Conservation (phyloP, 2,888 invertebrate species). For the Pterostichus niger region DNA sequence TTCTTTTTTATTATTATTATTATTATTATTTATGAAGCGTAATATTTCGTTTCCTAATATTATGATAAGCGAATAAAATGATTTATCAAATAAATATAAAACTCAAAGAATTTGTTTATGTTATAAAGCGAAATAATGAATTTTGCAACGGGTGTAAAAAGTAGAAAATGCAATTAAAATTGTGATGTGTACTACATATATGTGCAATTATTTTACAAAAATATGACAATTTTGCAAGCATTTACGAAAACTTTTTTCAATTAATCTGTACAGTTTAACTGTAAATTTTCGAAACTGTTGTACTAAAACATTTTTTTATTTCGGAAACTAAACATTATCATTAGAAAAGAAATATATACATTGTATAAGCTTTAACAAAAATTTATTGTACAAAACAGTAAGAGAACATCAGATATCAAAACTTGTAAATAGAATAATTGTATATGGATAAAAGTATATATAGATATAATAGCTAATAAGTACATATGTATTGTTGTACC, state of each 20-base stretch:
- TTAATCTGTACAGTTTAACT: conserved; percentile 54
- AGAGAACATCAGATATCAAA: conserved; percentile 69
- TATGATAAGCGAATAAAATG: conserved; percentile 2
- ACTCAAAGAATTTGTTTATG: conserved; percentile 22
- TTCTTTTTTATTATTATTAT: background rate
- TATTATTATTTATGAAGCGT: conserved; percentile 13
- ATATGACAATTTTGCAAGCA: conserved; percentile 63
- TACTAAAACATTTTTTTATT: conserved; percentile 49
- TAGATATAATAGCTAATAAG: conserved; percentile 67
- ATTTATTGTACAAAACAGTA: conserved; percentile 74
- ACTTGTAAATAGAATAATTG: conserved; percentile 73
- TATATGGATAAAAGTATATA: conserved; percentile 72
- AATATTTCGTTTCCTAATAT: background rate
- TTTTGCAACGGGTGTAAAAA: conserved; percentile 57
- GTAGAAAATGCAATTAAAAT: conserved; percentile 62
- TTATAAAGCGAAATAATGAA: conserved; percentile 15
- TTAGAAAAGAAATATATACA: conserved; percentile 61
- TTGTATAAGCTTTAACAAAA: conserved; percentile 75
- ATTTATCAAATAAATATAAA: conserved; percentile 40
- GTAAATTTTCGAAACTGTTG: conserved; percentile 46
- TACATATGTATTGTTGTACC: conserved; percentile 75
- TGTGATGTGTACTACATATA: conserved; percentile 64
- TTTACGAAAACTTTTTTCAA: conserved; percentile 58
- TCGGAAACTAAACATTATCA: conserved; percentile 55
- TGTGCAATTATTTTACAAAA: conserved; percentile 66